Evolutionary conservation across 1,140 invertebrate genomes (phyloP).

Genomic region (Drusus annulatus): DNA sequence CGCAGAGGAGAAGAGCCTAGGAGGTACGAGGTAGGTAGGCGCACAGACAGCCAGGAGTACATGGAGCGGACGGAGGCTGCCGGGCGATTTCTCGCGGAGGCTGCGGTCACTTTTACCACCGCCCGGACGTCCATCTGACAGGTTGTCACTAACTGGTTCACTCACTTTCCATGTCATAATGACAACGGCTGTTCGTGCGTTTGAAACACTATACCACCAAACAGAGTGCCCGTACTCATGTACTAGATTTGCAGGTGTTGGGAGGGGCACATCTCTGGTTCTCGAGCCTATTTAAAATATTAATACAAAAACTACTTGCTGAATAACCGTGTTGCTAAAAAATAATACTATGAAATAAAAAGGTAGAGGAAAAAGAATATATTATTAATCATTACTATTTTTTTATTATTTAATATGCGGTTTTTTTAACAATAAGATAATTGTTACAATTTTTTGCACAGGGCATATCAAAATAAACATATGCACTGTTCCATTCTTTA

Average conservation of each 20-base stretch:
- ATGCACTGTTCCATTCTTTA: too few species aligned
- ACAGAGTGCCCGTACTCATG: not conserved
- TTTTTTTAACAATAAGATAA: too few species aligned
- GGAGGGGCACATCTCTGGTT: not conserved
- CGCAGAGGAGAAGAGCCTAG: not conserved
- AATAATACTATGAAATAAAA: too few species aligned
- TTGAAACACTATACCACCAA: slow-evolving; percentile 40
- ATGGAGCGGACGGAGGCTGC: not conserved
- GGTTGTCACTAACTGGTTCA: slow-evolving; percentile 59
- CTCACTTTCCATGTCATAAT: slow-evolving; percentile 60
- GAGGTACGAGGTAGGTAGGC: not conserved
- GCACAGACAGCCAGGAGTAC: too few species aligned
- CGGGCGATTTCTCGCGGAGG: not conserved
- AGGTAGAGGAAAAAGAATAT: too few species aligned
- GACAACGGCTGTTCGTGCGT: slow-evolving; percentile 45
- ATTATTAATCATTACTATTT: too few species aligned
- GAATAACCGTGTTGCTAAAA: too few species aligned
- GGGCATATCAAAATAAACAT: too few species aligned
- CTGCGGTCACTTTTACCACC: slow-evolving; percentile 54
- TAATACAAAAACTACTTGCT: too few species aligned
- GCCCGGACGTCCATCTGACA: slow-evolving; percentile 27
- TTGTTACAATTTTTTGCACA: too few species aligned
- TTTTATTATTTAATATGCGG: too few species aligned
- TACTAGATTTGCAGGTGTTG: not conserved
- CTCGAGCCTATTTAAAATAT: not conserved